These are phyloP conservation scores for Drosophila kohkoa DNA, from an alignment of 1,140 invertebrate genomes.

Conservation along the genomic window DNA sequence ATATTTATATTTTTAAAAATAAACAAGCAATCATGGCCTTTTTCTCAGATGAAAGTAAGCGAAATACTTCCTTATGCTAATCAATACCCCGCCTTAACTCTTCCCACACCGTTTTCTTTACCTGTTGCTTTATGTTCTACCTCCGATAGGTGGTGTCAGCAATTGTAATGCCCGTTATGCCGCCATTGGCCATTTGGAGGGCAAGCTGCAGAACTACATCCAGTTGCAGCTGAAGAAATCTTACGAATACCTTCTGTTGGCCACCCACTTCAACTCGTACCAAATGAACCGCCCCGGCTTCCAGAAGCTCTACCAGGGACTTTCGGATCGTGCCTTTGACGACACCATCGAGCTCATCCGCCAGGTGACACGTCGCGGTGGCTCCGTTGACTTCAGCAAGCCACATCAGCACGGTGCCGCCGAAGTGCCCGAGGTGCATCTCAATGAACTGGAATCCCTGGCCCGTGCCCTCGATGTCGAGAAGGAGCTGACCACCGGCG, in stretches of 20 bases:
- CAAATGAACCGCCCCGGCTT: conserved; percentile 91
- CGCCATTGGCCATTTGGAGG: conserved; percentile 86
- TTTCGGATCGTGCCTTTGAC: conserved; percentile 91
- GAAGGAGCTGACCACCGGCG: conserved; percentile 89
- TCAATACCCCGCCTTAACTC: conserved; percentile 15
- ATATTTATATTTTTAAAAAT: conserved; percentile 62
- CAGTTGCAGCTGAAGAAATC: conserved; percentile 89
- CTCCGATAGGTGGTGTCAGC: conserved; percentile 33
- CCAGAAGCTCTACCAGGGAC: conserved; percentile 89
- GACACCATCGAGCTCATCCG: conserved; percentile 91
- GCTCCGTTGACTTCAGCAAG: conserved; percentile 64
- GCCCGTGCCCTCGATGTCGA: conserved; percentile 91
- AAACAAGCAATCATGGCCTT: conserved; percentile 79
- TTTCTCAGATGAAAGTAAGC: conserved; percentile 78
- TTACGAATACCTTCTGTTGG: conserved; percentile 90
- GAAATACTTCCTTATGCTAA: conserved; percentile 17
- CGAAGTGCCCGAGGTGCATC: conserved; percentile 56
- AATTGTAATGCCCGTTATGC: conserved; percentile 89
- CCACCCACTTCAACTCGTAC: conserved; percentile 92
- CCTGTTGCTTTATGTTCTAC: neutral
- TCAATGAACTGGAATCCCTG: conserved; percentile 89
- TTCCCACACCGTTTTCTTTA: conserved; percentile 5
- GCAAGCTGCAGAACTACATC: conserved; percentile 86
- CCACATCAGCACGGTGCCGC: conserved; percentile 43
- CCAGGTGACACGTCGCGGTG: conserved; percentile 90